Evolutionary conservation across 2,113 vertebrate genomes (phyloP).

Genomic region (Amazona vittata): DNA sequence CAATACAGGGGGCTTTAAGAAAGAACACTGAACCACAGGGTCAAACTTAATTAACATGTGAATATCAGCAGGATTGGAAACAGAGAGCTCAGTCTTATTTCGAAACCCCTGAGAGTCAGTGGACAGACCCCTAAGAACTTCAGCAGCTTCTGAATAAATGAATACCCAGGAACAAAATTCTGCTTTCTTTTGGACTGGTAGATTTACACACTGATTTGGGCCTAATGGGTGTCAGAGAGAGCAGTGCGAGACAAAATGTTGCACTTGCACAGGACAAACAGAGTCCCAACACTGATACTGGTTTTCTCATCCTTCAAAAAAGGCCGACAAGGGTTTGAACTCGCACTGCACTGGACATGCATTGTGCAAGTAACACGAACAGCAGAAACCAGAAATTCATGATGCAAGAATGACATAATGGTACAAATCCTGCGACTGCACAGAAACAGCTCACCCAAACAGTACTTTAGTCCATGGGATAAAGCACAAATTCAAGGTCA

Average conservation of each 20-base stretch:
- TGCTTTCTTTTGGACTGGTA: neutral
- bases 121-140: neutral
- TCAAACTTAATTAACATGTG: neutral
- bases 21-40: neutral
- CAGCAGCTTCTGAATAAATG: neutral
- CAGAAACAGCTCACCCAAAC: neutral
- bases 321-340: neutral
- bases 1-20: neutral
- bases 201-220: neutral
- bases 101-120: neutral
- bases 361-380: neutral
- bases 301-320: neutral
- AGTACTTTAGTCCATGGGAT: neutral
- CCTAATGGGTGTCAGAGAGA: neutral
- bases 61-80: neutral
- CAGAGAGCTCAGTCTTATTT: neutral
- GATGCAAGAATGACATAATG: neutral
- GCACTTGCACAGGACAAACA: neutral
- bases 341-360: neutral
- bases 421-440: fast-evolving
- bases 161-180: neutral
- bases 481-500: neutral
- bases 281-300: neutral
- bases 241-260: neutral
- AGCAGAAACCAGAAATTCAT: neutral